These are phyloP conservation scores for Solea solea DNA, from an alignment of 2,113 vertebrate species.

Conservation along the genomic window DNA sequence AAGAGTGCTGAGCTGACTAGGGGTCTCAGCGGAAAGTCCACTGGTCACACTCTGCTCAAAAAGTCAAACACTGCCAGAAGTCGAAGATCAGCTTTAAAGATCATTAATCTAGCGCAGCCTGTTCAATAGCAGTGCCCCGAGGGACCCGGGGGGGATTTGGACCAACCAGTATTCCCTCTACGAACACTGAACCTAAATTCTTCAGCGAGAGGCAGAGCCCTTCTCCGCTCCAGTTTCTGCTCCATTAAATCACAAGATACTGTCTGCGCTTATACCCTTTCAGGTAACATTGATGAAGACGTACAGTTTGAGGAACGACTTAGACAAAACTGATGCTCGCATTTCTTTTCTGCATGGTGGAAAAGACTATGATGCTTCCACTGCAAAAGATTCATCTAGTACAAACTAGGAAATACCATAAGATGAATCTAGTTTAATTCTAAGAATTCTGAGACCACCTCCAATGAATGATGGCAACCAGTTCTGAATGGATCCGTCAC, in stretches of 20 bases:
- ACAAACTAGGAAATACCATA: neutral
- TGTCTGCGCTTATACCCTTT: constrained; percentile 10
- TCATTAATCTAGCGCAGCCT: constrained; percentile 69
- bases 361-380: neutral
- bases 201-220: constrained; percentile 7
- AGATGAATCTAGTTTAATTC: neutral
- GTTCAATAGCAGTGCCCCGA: constrained; percentile 41
- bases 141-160: constrained; percentile 58
- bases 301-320: constrained; percentile 1
- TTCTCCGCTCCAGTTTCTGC: constrained; percentile 27
- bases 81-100: constrained; percentile 69
- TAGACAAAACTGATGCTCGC: neutral
- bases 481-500: neutral
- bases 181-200: constrained; percentile 48
- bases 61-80: constrained; percentile 63
- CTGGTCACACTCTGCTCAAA: constrained; percentile 54
- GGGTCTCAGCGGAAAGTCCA: constrained; percentile 57
- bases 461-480: neutral
- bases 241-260: constrained; percentile 37
- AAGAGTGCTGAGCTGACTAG: constrained; percentile 64
- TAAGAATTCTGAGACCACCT: neutral
- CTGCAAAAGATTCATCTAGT: neutral
- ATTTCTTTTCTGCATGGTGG: neutral
- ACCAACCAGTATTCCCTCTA: constrained; percentile 60
- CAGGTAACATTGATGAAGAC: constrained; percentile 10